Percentiles rank a stretch among this genome's conserved stretches.
phyloP scores from a whole-genome alignment of 2,797 vertebrate genomes.

The Rhynchotus rufescens region DNA sequence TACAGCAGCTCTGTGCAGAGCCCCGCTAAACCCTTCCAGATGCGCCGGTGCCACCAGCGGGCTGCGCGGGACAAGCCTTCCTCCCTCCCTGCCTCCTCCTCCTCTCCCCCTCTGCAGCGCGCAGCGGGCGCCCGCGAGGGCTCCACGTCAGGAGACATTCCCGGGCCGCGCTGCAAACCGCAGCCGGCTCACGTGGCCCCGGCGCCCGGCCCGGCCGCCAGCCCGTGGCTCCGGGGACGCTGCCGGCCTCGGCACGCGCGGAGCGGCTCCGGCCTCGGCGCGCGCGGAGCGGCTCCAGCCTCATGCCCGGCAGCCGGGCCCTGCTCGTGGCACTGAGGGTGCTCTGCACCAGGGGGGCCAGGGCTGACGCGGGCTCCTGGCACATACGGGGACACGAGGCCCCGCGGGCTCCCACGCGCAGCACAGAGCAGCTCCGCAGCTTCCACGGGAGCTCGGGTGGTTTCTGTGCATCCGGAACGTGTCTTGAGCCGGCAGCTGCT shows the following conservation, averaged over 20 bases:
- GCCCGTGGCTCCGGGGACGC: not conserved
- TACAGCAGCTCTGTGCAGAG: slow-evolving; percentile 57
- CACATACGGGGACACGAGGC: not conserved
- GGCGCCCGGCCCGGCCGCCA: no score
- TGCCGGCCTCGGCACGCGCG: no score
- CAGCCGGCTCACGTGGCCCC: not conserved
- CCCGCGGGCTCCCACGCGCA: rapidly evolving
- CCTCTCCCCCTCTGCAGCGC: not conserved
- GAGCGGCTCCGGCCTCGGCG: not conserved
- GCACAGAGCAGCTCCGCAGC: rapidly evolving
- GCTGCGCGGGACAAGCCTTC: not conserved
- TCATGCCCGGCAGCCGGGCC: no score
- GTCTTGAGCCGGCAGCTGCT: slow-evolving; percentile 3
- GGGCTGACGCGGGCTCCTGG: not conserved
- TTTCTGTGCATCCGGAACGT: rapidly evolving
- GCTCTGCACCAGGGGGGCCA: not conserved
- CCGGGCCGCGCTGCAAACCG: not conserved
- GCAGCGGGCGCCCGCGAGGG: not conserved
- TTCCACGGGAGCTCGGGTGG: not conserved
- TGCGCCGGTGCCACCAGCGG: not conserved
- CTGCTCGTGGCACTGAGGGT: no score
- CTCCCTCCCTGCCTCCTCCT: not conserved
- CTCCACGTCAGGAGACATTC: not conserved
- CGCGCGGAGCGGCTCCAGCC: not conserved
- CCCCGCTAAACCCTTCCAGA: slow-evolving; percentile 68